These are phyloP conservation scores for Drosophila athabasca DNA, from an alignment of 1,140 invertebrate genomes.

Conservation along the genomic window DNA sequence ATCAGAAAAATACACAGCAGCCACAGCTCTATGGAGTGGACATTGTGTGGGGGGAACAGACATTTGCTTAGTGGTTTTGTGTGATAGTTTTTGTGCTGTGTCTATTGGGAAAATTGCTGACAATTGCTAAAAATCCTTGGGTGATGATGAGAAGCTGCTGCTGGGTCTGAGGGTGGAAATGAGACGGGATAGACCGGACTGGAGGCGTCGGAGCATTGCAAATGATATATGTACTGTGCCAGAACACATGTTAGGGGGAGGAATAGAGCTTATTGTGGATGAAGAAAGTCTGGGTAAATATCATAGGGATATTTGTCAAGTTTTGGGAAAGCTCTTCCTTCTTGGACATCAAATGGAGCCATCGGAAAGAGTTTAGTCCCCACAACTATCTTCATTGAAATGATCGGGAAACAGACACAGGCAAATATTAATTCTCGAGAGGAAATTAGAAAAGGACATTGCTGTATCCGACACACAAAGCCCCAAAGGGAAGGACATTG, in stretches of 20 bases:
- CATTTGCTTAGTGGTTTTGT: conserved; percentile 70
- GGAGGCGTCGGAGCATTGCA: conserved; percentile 32
- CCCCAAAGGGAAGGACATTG: conserved; percentile 60
- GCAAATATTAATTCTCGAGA: conserved; percentile 49
- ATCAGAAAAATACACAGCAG: conserved; percentile 81
- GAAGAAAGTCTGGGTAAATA: conserved; percentile 29
- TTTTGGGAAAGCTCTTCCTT: conserved; percentile 21
- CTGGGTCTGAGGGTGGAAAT: not conserved
- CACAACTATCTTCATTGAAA: conserved; percentile 20
- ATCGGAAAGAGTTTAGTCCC: not conserved
- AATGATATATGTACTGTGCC: conserved; percentile 50
- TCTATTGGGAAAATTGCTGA: conserved; percentile 76
- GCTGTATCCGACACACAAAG: conserved; percentile 69
- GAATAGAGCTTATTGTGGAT: conserved; percentile 22
- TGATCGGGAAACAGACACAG: conserved; percentile 24
- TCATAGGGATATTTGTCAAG: conserved; percentile 6
- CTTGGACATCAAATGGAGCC: conserved; percentile 23
- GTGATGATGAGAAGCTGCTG: conserved; percentile 31
- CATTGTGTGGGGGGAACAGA: conserved; percentile 48
- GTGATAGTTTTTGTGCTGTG: conserved; percentile 67
- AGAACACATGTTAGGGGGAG: conserved; percentile 36
- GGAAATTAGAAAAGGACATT: conserved; percentile 82
- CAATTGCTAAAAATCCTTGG: conserved; percentile 73
- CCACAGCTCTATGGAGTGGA: conserved; percentile 15
- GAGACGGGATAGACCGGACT: conserved; percentile 1